These are phyloP conservation scores for Chaenocephalus aceratus DNA, from an alignment of 2,113 vertebrate species.

Conservation along the genomic window DNA sequence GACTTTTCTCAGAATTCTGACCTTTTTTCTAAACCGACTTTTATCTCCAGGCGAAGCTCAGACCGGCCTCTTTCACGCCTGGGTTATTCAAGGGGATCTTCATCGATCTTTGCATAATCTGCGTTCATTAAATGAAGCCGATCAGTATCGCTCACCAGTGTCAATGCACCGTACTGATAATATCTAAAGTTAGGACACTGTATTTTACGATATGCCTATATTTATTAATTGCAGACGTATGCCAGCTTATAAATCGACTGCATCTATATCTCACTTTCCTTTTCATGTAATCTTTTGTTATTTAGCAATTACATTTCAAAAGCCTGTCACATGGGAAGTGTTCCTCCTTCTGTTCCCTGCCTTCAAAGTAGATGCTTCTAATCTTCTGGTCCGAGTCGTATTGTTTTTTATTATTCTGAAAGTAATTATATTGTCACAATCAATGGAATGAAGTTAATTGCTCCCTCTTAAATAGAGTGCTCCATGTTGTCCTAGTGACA, in stretches of 20 bases:
- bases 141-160: neutral
- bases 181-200: neutral
- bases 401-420: neutral
- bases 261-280: neutral
- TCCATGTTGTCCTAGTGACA: constrained; percentile 1
- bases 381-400: neutral
- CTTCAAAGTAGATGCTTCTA: neutral
- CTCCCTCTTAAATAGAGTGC: neutral
- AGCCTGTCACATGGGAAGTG: neutral
- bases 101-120: no score
- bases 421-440: constrained; percentile 34
- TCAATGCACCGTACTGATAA: neutral
- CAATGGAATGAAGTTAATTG: constrained; percentile 33
- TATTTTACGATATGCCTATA: no score
- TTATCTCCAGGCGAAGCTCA: no score
- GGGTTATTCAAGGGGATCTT: no score
- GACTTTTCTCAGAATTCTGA: no score
- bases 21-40: no score
- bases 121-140: no score
- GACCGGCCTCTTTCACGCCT: no score
- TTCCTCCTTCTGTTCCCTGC: neutral
- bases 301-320: neutral
- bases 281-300: neutral
- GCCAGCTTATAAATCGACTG: neutral
- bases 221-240: no score